phyloP scores from a whole-genome alignment of 2,888 invertebrate genomes.

The Spisula subtruncata region DNA sequence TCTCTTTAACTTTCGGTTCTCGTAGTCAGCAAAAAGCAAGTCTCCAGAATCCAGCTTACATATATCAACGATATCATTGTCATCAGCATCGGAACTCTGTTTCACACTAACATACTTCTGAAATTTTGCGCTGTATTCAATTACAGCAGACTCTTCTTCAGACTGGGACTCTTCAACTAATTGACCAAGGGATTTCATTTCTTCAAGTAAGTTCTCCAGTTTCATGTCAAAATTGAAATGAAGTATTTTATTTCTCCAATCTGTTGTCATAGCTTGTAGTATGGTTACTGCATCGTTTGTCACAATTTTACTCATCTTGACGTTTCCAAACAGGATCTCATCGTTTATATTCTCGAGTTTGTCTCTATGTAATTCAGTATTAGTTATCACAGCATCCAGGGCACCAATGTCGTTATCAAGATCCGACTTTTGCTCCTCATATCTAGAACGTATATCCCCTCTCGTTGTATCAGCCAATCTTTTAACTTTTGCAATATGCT shows the following conservation, averaged over 20 bases:
- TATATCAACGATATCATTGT: background rate
- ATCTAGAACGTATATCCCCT: slow-evolving; percentile 33
- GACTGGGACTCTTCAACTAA: background rate
- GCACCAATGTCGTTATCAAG: slow-evolving; percentile 27
- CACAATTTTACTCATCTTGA: slow-evolving; percentile 27
- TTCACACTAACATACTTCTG: background rate
- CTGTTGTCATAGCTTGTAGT: slow-evolving; percentile 9
- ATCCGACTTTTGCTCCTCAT: slow-evolving; percentile 23
- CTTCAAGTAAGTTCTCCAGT: slow-evolving; percentile 7
- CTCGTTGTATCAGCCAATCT: slow-evolving; percentile 11
- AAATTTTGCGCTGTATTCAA: slow-evolving; percentile 16
- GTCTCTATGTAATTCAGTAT: background rate
- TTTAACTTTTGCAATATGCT: slow-evolving; percentile 28
- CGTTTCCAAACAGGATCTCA: slow-evolving; percentile 29
- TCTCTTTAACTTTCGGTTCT: slow-evolving; percentile 7
- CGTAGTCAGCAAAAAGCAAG: slow-evolving; percentile 9
- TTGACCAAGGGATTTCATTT: slow-evolving; percentile 12
- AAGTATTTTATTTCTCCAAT: slow-evolving; percentile 31
- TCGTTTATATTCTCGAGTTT: slow-evolving; percentile 20
- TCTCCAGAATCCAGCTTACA: slow-evolving; percentile 22
- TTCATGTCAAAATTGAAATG: slow-evolving; percentile 20
- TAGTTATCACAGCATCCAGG: slow-evolving; percentile 24
- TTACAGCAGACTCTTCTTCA: background rate
- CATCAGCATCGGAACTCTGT: background rate
- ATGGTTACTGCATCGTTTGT: slow-evolving; percentile 17